Conservation (phyloP, 2,113 vertebrate species). For the Brachypodius melanocephalos region DNA sequence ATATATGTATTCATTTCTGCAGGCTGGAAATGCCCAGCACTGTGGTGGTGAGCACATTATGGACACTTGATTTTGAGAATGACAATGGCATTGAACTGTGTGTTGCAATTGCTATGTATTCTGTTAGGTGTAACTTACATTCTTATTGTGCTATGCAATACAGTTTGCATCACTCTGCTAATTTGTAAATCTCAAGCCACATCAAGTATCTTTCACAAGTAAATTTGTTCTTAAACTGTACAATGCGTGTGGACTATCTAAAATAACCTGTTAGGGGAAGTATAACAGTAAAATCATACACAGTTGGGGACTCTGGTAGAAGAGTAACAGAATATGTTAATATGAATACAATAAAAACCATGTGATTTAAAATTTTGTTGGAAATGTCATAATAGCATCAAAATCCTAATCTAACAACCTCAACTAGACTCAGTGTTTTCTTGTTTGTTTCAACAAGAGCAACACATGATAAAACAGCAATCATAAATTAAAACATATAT, state of each 20-base stretch:
- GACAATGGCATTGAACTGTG: background rate
- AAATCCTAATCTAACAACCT: background rate
- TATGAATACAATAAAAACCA: background rate
- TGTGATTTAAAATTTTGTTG: background rate
- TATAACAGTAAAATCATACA: background rate
- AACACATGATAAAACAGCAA: background rate
- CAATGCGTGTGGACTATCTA: fast-evolving
- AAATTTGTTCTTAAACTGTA: background rate
- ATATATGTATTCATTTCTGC: fast-evolving
- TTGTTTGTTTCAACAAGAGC: background rate
- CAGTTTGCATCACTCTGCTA: background rate
- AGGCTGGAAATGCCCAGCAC: fast-evolving
- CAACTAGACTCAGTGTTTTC: background rate
- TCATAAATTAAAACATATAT: background rate
- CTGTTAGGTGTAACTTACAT: fast-evolving
- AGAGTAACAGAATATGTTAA: background rate
- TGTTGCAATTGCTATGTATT: background rate
- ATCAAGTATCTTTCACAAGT: background rate
- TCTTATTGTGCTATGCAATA: background rate
- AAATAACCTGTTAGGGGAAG: background rate
- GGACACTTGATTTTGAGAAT: fast-evolving
- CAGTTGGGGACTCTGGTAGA: background rate
- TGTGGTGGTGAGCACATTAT: fast-evolving
- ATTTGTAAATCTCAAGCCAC: background rate
- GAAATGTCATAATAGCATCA: background rate